Evolutionary conservation across 2,113 vertebrate genomes (phyloP).

Genomic region (Isichthys henryi): DNA sequence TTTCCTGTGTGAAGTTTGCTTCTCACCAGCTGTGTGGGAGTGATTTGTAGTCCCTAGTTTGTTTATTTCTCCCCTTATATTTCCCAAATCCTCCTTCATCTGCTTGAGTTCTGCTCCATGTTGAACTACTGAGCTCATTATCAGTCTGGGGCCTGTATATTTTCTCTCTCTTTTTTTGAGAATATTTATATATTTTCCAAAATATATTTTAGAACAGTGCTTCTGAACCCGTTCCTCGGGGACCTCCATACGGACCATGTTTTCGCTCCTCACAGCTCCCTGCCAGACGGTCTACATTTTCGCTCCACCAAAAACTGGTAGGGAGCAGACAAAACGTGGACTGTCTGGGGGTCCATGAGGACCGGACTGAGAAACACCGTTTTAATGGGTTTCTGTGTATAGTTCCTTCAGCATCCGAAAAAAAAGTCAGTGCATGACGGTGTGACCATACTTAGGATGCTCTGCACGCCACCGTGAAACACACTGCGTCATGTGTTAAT

Average conservation of each 20-base stretch:
- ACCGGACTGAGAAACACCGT: neutral
- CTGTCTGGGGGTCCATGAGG: neutral
- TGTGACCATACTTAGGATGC: neutral
- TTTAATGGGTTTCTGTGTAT: neutral
- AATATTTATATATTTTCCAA: neutral
- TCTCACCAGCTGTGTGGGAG: neutral
- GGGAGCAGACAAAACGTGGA: neutral
- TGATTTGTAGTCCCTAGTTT: neutral
- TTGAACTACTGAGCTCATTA: neutral
- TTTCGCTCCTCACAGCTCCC: neutral
- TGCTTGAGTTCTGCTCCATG: neutral
- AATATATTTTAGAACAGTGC: neutral
- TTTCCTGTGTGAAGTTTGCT: neutral
- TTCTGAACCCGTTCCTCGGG: neutral
- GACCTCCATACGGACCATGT: neutral
- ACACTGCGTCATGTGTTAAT: neutral
- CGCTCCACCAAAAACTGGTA: neutral
- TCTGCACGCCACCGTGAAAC: neutral
- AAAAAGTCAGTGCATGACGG: neutral
- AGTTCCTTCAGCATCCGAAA: neutral
- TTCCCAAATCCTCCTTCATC: neutral
- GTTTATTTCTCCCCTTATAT: neutral
- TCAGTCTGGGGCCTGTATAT: neutral
- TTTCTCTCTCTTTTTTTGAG: neutral
- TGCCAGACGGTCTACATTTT: neutral